phyloP scores from a whole-genome alignment of 37 sponge, comb jelly and placozoan species.

The Hormiphora californensis region DNA sequence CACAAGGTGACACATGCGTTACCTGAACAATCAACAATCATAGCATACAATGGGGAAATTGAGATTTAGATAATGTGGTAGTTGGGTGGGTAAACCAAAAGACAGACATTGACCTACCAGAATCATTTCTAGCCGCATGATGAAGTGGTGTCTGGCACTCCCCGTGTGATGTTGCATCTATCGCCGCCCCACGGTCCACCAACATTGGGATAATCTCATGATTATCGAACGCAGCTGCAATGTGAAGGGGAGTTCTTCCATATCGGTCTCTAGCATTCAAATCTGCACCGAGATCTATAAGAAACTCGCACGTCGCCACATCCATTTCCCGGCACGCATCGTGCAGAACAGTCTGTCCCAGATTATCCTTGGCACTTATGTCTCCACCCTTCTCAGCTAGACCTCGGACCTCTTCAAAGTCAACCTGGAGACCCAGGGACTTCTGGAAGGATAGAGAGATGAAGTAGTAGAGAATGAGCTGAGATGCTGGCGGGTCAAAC shows the following conservation, averaged over 20 bases:
- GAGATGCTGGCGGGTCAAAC: neutral
- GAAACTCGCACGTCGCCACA: slow-evolving; percentile 19
- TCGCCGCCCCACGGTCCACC: slow-evolving; percentile 12
- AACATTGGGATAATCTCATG: slow-evolving; percentile 53
- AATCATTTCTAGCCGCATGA: slow-evolving; percentile 49
- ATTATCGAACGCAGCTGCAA: slow-evolving; percentile 58
- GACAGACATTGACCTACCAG: too few relatives aligned
- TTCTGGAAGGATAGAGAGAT: too few relatives aligned
- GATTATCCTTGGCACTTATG: neutral
- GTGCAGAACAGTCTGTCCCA: slow-evolving; percentile 45
- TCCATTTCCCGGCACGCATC: slow-evolving; percentile 32
- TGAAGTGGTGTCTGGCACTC: slow-evolving; percentile 58
- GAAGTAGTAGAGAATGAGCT: too few relatives aligned
- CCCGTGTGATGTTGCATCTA: slow-evolving; percentile 49
- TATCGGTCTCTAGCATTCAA: slow-evolving; percentile 5
- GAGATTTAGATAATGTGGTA: too few relatives aligned
- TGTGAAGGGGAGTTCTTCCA: slow-evolving; percentile 60
- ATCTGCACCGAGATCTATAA: slow-evolving; percentile 54
- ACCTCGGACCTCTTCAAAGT: too few relatives aligned
- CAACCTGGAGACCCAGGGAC: too few relatives aligned
- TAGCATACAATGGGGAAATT: too few relatives aligned
- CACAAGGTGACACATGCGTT: too few relatives aligned
- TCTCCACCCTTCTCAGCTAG: too few relatives aligned
- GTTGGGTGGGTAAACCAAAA: too few relatives aligned
- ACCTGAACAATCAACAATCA: too few relatives aligned